Percentiles rank a stretch among this genome's conserved stretches.
These are phyloP conservation scores for Oreocharis arfaki DNA, from an alignment of 2,113 vertebrate genomes.

Conservation along the genomic window DNA sequence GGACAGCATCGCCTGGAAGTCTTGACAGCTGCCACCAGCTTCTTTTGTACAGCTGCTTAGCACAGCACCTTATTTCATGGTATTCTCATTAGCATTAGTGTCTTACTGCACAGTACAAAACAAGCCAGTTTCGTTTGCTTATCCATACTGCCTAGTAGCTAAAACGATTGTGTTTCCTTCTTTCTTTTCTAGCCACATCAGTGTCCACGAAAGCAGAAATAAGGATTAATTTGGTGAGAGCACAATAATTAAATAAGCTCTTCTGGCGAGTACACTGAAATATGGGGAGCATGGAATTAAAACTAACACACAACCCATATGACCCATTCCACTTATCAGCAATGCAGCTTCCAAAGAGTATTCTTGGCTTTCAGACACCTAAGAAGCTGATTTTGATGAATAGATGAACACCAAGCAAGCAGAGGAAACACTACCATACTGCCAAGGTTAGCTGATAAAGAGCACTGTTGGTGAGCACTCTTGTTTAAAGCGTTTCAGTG, in stretches of 20 bases:
- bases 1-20: background rate
- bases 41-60: background rate
- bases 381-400: background rate
- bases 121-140: background rate
- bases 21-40: background rate
- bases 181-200: background rate
- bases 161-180: background rate
- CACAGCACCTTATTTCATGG: background rate
- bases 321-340: background rate
- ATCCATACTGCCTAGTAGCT: background rate
- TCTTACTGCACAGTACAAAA: background rate
- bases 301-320: background rate
- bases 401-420: background rate
- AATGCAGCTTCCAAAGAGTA: background rate
- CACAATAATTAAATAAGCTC: background rate
- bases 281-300: background rate
- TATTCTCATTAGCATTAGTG: background rate
- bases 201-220: background rate
- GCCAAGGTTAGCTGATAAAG: background rate
- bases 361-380: background rate
- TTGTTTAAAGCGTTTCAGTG: background rate
- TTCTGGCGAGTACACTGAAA: background rate
- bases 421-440: background rate
- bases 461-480: background rate
- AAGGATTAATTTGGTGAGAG: background rate